Conservation (phyloP, 2,797 vertebrate genomes). For the Trachops cirrhosus region DNA sequence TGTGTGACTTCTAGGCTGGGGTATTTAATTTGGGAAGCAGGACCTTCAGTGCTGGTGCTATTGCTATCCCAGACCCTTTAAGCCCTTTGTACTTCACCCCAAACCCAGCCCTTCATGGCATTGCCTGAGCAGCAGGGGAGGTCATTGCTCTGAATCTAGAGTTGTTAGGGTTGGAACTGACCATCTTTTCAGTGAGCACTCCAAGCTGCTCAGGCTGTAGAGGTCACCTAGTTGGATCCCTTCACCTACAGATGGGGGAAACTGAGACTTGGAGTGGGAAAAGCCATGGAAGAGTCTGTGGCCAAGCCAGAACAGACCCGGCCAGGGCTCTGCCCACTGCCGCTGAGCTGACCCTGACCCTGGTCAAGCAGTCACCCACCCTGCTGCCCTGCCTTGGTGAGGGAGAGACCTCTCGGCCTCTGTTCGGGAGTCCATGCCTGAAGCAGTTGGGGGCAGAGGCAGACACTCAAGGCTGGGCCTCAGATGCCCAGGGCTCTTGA, state of each 20-base stretch:
- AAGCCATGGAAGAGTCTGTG: not conserved
- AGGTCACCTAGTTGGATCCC: not conserved
- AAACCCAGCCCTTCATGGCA: not conserved
- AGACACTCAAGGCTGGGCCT: not conserved
- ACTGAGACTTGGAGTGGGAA: not conserved
- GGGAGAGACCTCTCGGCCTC: not conserved
- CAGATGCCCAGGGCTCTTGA: not conserved
- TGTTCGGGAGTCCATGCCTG: not conserved
- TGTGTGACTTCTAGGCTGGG: not conserved
- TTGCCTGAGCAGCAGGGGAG: not conserved
- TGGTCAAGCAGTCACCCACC: not conserved
- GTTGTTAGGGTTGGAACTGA: not conserved
- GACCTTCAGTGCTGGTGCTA: not conserved
- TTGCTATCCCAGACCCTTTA: not conserved
- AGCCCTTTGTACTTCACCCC: not conserved
- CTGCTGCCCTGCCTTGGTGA: not conserved
- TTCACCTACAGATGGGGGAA: not conserved
- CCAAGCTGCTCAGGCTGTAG: not conserved
- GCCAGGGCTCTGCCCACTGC: not conserved
- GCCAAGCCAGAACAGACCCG: not conserved
- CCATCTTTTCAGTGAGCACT: not conserved
- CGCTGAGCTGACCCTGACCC: no score
- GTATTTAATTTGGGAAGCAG: not conserved
- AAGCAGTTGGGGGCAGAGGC: not conserved
- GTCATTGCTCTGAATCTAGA: not conserved